A percentile compares a stretch with the other conserved stretches of the same genome.
Conservation (phyloP, 2,888 invertebrate genomes). For the Caradrina kadenii region DNA sequence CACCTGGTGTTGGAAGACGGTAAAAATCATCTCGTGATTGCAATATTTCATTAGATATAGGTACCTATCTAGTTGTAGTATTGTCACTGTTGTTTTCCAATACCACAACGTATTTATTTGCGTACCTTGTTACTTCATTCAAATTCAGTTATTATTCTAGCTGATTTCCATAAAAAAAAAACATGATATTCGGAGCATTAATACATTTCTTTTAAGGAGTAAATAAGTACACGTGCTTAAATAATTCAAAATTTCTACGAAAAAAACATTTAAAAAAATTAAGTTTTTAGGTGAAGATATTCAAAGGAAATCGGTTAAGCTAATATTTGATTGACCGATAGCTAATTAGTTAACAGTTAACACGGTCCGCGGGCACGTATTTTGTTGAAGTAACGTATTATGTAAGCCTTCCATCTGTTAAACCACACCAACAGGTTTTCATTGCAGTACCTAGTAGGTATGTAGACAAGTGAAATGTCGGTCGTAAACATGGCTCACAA, state of each 20-base stretch:
- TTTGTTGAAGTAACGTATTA: constrained; percentile 56
- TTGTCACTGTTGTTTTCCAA: background rate
- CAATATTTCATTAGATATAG: background rate
- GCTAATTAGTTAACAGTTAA: constrained; percentile 48
- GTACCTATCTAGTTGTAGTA: background rate
- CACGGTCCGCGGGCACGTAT: constrained; percentile 30
- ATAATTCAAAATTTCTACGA: background rate
- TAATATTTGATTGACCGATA: constrained; percentile 21
- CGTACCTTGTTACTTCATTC: background rate
- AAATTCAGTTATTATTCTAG: background rate
- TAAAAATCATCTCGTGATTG: background rate
- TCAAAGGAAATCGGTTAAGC: background rate
- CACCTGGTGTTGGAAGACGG: background rate
- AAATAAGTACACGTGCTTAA: background rate
- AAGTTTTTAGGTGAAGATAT: background rate
- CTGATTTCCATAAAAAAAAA: constrained; percentile 16
- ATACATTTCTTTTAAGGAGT: constrained; percentile 1
- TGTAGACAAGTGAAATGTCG: constrained; percentile 60
- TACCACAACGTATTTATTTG: background rate
- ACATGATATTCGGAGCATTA: background rate
- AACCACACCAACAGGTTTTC: constrained; percentile 62
- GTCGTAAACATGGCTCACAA: constrained; percentile 29
- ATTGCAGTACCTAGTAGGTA: constrained; percentile 41
- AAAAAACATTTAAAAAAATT: background rate
- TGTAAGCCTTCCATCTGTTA: constrained; percentile 57